Evolutionary conservation across 2,888 invertebrate genomes (phyloP).

Genomic region (Caenorhabditis sulstoni): DNA sequence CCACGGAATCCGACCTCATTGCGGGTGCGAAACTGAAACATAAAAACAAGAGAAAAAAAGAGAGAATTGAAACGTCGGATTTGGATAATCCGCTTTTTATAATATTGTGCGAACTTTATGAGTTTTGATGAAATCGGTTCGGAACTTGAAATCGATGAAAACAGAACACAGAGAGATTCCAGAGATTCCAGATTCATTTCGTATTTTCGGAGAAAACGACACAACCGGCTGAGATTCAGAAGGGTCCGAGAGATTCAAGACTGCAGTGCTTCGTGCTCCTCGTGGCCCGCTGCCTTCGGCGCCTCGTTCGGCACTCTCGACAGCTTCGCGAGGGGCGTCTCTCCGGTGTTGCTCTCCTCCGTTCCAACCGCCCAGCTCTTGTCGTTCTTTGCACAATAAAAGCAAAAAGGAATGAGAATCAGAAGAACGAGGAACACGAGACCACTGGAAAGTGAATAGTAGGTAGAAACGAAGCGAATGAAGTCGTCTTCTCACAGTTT

Average conservation of each 20-base stretch:
- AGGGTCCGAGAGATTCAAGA: not conserved
- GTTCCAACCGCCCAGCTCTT: not conserved
- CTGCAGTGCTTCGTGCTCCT: not conserved
- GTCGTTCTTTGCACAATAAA: slow-evolving; percentile 4
- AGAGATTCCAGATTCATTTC: too few species aligned
- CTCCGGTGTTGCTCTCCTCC: not conserved
- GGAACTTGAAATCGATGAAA: too few species aligned
- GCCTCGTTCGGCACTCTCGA: not conserved
- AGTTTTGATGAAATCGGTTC: slow-evolving; percentile 1
- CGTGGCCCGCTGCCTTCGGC: not conserved
- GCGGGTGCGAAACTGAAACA: not conserved
- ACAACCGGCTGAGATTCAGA: slow-evolving; percentile 2
- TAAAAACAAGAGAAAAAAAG: not conserved
- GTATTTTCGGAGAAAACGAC: not conserved
- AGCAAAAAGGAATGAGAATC: not conserved
- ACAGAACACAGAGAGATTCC: too few species aligned
- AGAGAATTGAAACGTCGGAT: slow-evolving; percentile 21
- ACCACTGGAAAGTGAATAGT: not conserved
- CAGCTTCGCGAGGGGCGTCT: slow-evolving; percentile 5
- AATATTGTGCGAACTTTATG: slow-evolving; percentile 23
- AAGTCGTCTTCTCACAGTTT: slow-evolving; percentile 13
- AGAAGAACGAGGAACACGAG: not conserved
- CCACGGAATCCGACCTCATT: too few species aligned
- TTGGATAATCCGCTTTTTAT: slow-evolving; percentile 18
- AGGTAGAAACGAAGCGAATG: not conserved